Conservation (phyloP, 2,113 vertebrate species). For the Bufo bufo region DNA sequence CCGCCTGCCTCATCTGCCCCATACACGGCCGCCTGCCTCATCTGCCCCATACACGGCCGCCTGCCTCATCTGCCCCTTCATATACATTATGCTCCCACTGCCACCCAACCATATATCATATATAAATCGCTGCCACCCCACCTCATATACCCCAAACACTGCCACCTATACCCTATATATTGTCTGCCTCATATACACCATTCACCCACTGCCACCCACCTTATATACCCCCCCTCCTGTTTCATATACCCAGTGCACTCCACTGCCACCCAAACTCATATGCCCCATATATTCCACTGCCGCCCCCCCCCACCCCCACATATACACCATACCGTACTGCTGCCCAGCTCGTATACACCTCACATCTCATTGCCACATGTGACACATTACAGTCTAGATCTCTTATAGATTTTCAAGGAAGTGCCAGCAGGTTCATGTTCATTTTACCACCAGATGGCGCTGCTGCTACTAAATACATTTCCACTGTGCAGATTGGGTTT, state of each 20-base stretch:
- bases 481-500: not conserved
- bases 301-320: not conserved
- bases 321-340: not conserved
- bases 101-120: too few species aligned
- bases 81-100: too few species aligned
- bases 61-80: not conserved
- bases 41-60: not conserved
- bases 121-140: not conserved
- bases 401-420: too few species aligned
- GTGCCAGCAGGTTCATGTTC: not conserved
- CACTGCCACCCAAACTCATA: not conserved
- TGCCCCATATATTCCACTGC: not conserved
- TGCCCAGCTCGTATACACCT: not conserved
- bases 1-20: too few species aligned
- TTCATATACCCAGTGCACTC: too few species aligned
- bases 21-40: too few species aligned
- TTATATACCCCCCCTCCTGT: too few species aligned
- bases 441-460: not conserved
- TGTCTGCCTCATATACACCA: too few species aligned
- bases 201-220: too few species aligned
- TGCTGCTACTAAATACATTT: not conserved
- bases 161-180: too few species aligned
- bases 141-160: not conserved
- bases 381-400: too few species aligned
- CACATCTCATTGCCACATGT: not conserved